phyloP scores from a whole-genome alignment of 2,797 vertebrate genomes.

The Myiothlypis chrysogaster region DNA sequence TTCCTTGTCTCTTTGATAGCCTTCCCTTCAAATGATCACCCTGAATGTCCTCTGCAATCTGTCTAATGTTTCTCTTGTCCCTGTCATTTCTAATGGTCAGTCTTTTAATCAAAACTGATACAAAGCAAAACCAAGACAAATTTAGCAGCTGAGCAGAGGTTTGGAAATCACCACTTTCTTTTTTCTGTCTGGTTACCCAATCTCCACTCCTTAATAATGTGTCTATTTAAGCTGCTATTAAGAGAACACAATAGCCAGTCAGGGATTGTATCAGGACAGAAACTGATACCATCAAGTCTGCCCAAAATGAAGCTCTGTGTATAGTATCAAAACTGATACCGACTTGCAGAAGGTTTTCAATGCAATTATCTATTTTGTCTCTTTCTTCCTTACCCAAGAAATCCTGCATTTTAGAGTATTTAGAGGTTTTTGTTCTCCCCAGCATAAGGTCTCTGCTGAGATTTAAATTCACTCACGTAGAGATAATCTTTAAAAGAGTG shows the following conservation, averaged over 20 bases:
- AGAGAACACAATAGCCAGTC: not conserved
- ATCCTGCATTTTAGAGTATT: not conserved
- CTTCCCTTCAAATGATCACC: not conserved
- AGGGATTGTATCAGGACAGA: not conserved
- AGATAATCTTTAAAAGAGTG: not conserved
- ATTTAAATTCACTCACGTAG: not conserved
- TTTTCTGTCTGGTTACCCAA: not conserved
- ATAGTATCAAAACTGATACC: not conserved
- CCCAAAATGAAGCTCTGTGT: not conserved
- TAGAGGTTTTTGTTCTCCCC: not conserved
- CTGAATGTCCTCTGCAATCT: not conserved
- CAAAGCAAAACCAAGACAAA: not conserved
- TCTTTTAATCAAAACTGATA: not conserved
- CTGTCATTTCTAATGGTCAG: not conserved
- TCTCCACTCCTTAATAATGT: not conserved
- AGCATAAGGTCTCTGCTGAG: not conserved
- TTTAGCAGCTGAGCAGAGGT: not conserved
- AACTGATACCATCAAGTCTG: not conserved
- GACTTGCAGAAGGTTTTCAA: not conserved
- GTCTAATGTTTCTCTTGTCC: not conserved
- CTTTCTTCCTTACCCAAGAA: not conserved
- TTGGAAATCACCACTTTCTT: not conserved
- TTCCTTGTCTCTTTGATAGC: not conserved
- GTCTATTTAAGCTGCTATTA: not conserved
- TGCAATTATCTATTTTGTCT: not conserved